phyloP scores from a whole-genome alignment of 1,140 invertebrate genomes.

The Magallana gigas region DNA sequence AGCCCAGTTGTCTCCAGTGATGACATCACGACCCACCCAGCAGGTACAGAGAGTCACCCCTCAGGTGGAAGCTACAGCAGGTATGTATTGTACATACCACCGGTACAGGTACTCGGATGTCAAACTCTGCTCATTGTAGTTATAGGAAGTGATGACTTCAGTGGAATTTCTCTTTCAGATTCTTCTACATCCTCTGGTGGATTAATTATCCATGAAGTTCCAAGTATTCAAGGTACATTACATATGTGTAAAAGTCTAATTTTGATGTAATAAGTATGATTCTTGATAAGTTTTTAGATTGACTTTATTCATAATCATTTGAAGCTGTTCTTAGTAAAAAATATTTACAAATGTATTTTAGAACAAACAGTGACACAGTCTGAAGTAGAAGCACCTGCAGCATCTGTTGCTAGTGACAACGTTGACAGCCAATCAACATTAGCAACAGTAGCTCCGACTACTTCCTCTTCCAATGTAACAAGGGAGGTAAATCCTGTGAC shows the following conservation, averaged over 20 bases:
- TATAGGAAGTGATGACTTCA: background rate
- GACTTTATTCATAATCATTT: too few relatives aligned
- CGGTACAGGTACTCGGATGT: too few relatives aligned
- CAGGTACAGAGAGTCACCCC: slow-evolving; percentile 77
- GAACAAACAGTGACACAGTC: slow-evolving; percentile 37
- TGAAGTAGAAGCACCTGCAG: background rate
- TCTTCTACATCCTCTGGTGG: background rate
- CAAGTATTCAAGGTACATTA: background rate
- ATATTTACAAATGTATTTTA: background rate
- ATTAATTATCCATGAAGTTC: slow-evolving; percentile 19
- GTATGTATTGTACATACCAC: slow-evolving; percentile 1
- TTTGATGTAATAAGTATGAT: too few relatives aligned
- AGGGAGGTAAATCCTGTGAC: slow-evolving; percentile 34
- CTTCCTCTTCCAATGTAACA: background rate
- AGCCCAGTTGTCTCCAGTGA: slow-evolving; percentile 58
- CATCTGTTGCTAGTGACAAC: background rate
- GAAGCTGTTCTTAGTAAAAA: too few relatives aligned
- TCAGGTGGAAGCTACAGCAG: slow-evolving; percentile 62
- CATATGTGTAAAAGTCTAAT: too few relatives aligned
- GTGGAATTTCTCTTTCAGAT: background rate
- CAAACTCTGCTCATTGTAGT: background rate
- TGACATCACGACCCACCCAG: slow-evolving; percentile 71
- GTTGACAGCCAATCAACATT: background rate
- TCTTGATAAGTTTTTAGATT: too few relatives aligned
- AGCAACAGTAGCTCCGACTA: background rate